Base-by-base conservation (phyloP, 1,140 invertebrate genomes). In the Cotesia vestalis region DNA sequence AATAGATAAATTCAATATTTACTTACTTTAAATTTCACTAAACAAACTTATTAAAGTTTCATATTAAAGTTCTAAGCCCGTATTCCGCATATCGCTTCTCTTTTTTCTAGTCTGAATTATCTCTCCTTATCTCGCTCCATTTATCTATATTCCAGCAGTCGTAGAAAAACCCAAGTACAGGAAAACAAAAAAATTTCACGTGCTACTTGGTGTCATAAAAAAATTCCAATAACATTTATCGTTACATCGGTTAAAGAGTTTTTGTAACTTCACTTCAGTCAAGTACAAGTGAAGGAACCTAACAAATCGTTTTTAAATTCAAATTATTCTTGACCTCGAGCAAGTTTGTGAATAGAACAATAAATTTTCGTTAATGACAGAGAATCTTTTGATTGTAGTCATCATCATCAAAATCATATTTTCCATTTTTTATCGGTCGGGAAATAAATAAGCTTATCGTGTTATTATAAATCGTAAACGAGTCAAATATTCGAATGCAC, bases 201-300 rank as follows among this genome's bases (percentile, higher is more conserved):
- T 71, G 70, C 62, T 40, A 36, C 38, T 66, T 53, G 70, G 53
- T 36, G 46, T 64, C 51, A 63, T 27, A 20, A 46, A 71, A 71
- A 71, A 71, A 71, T 71, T 71, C 70, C 70, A 71, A 71, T 71
- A 71, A 71, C 70, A 71, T 61, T 71, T 71, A 46, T 64, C 70
- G 46, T 40, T 17, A 36, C 36, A 64, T 64, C 53, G 12, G 62
- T 17, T 35, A 64, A 17, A 64, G 36, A 8, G 14, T 40, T 46
- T 46, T 46, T 5, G 8, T 46, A 46, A 6, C 6, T 46, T 46
- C 60, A 53, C 60, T 46, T 68, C 27, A 12, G 66, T 68, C 17
- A 52, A 35, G 51, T 36, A 14, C 53, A 57, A 12, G n/a, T 17
- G 53, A 57, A 57, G 53, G 14, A 57, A 20, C 12, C 4, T n/a